phyloP scores from a whole-genome alignment of 37 sponge, comb jelly and placozoan genomes.

The Diacarnus erythraeanus region DNA sequence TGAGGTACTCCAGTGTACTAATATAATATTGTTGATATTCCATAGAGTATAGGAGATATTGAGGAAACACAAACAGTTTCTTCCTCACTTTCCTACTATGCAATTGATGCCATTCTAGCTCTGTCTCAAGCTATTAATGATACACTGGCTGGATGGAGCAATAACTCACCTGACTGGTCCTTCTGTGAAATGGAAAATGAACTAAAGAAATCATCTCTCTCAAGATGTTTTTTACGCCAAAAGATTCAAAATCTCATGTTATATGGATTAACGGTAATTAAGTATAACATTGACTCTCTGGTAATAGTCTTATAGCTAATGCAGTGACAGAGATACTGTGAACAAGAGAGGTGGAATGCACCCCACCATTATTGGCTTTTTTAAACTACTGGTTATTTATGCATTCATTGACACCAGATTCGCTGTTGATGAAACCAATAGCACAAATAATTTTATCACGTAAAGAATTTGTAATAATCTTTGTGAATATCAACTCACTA shows the following conservation, averaged over 20 bases:
- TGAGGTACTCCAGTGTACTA: too few relatives aligned
- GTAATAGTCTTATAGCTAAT: too few relatives aligned
- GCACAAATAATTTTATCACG: too few relatives aligned
- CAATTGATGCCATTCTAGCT: constrained; percentile 1
- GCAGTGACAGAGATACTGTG: too few relatives aligned
- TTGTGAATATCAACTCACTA: too few relatives aligned
- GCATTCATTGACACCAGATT: neutral
- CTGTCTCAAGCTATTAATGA: constrained; percentile 3
- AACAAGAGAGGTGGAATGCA: too few relatives aligned
- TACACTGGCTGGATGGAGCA: constrained; percentile 1
- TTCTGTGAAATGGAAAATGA: constrained; percentile 3
- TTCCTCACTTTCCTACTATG: constrained; percentile 1
- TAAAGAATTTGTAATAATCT: too few relatives aligned
- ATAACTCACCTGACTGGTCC: constrained; percentile 10
- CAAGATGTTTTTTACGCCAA: neutral
- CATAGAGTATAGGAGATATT: too few relatives aligned
- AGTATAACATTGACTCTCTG: too few relatives aligned
- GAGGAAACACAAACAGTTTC: too few relatives aligned
- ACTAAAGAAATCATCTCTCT: neutral
- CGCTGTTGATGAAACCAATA: neutral
- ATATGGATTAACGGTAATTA: neutral
- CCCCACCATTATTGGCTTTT: too few relatives aligned
- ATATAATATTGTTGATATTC: too few relatives aligned
- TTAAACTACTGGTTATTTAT: neutral
- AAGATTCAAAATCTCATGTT: neutral